These are phyloP conservation scores for Mercenaria mercenaria DNA, from an alignment of 1,140 invertebrate genomes.

Conservation along the genomic window DNA sequence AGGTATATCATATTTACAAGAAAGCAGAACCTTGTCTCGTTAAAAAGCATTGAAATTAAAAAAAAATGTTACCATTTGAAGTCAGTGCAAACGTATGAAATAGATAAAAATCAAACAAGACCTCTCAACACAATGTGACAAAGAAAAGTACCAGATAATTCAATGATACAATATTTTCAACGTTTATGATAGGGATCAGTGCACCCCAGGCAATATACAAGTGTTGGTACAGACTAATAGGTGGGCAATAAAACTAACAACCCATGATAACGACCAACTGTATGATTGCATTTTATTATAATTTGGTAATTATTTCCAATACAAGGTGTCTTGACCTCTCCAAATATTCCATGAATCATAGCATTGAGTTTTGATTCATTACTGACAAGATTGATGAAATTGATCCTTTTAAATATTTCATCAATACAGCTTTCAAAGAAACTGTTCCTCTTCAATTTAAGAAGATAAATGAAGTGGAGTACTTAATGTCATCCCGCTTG, in stretches of 20 bases:
- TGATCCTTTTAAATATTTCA: neutral
- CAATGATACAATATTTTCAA: no score
- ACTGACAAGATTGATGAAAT: neutral
- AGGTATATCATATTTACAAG: no score
- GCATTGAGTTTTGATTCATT: neutral
- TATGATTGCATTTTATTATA: neutral
- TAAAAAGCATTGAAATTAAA: no score
- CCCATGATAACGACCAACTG: neutral
- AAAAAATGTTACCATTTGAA: no score
- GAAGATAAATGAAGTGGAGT: neutral
- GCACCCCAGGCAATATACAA: neutral
- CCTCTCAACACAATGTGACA: no score
- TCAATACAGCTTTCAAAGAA: conserved; percentile 22
- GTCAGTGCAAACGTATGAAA: no score
- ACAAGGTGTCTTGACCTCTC: neutral
- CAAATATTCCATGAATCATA: neutral
- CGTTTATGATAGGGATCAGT: neutral
- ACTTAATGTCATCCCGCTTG: conserved; percentile 7
- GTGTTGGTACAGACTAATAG: neutral
- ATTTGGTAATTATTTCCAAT: neutral
- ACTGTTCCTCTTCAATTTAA: neutral
- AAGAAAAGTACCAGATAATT: no score
- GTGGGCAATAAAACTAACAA: neutral
- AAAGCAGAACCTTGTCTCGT: no score
- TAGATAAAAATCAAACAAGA: no score